A percentile compares a stretch with the other conserved stretches of the same genome.
Evolutionary conservation across 2,113 vertebrate species (phyloP).

Genomic region (Alosa alosa): DNA sequence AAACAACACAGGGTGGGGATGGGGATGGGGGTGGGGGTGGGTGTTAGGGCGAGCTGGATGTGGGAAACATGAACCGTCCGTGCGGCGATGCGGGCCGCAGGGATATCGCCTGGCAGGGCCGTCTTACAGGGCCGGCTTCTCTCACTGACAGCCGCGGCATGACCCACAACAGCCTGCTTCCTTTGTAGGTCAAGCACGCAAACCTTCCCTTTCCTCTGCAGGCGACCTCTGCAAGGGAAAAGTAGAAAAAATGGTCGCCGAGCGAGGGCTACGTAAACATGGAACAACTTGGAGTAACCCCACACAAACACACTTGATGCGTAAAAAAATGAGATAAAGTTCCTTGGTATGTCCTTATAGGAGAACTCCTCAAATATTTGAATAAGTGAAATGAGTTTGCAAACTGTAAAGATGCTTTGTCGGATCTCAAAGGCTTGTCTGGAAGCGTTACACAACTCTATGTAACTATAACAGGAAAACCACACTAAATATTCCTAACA

Average conservation of each 20-base stretch:
- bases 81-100: constrained; percentile 23
- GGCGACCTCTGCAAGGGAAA: constrained; percentile 8
- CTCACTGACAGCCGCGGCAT: constrained; percentile 13
- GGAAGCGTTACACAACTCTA: background rate
- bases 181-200: constrained; percentile 39
- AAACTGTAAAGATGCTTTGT: background rate
- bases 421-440: background rate
- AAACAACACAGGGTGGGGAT: constrained; percentile 25
- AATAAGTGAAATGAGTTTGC: background rate
- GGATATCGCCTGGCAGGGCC: constrained; percentile 40
- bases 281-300: background rate
- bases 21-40: background rate
- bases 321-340: background rate
- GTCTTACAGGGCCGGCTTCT: constrained; percentile 25
- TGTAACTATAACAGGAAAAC: background rate
- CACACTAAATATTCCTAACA: background rate
- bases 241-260: constrained; percentile 17
- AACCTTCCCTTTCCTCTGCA: constrained; percentile 35
- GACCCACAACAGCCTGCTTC: constrained; percentile 35
- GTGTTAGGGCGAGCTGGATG: background rate
- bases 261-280: constrained; percentile 23
- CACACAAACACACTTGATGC: background rate
- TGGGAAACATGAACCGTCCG: constrained; percentile 39
- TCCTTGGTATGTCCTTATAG: background rate
- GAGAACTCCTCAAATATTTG: background rate